phyloP scores from a whole-genome alignment of 2,113 vertebrate genomes.

The Indicator indicator region DNA sequence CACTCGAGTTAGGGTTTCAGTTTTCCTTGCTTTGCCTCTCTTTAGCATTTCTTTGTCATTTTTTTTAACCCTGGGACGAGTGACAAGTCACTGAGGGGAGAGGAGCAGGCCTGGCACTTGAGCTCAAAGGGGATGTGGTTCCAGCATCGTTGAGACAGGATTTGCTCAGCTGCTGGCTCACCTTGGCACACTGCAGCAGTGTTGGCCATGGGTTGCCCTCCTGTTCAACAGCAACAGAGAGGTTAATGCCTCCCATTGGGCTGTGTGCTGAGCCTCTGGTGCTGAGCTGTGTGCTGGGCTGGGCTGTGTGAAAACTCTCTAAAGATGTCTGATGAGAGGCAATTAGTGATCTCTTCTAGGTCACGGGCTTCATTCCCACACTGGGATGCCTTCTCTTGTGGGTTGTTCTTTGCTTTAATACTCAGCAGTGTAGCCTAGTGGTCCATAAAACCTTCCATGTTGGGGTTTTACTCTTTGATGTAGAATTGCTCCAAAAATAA shows the following conservation, averaged over 20 bases:
- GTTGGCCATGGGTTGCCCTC: background rate
- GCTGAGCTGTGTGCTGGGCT: background rate
- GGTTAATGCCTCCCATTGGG: background rate
- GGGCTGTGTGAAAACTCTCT: background rate
- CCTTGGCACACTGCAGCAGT: background rate
- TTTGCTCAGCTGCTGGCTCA: background rate
- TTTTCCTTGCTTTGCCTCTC: background rate
- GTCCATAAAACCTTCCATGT: background rate
- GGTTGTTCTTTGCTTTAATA: background rate
- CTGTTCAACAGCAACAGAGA: background rate
- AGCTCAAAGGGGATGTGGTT: rapidly evolving
- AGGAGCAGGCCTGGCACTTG: background rate
- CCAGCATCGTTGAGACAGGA: background rate
- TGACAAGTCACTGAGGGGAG: background rate
- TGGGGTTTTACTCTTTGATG: background rate
- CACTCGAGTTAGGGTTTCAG: background rate
- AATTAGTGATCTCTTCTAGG: background rate
- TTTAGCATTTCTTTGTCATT: background rate
- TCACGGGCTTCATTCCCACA: background rate
- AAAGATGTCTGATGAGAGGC: background rate
- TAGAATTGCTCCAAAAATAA: background rate
- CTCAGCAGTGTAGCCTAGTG: background rate
- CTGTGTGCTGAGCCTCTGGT: too few relatives aligned
- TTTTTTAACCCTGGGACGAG: background rate
- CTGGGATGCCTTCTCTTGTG: background rate